Evolutionary conservation across 2,888 invertebrate species (phyloP), one percentile per base, ranked within the genome.

Genomic region (Hymenopus coronatus): DNA sequence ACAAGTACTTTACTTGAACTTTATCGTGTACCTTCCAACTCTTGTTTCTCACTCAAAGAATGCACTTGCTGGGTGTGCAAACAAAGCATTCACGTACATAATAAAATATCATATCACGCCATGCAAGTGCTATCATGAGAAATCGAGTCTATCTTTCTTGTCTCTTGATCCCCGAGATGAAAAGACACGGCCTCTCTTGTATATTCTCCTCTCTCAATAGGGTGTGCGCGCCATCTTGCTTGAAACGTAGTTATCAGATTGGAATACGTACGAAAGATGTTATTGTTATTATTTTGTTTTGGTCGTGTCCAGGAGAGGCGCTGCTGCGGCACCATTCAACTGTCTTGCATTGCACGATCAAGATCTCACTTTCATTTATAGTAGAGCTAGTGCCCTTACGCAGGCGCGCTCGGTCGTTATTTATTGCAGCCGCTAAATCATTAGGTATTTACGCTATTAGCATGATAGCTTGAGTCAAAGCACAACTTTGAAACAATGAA

Each of bases 361-460:
- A 70, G 54, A 70, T 70, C 54, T 70, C 54, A 70, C 54, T 70
- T 70, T 70, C 54, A 70, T 54, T 54, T 70, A 70, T 70, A 70
- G 54, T 70, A 70, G 54, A 70, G 54, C 6, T 70, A 20, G 54
- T 70, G 54, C 25, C 20, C 54, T 70, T 70, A 20, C 54, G 20
- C 54, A 20, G 20, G 54, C 54, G 54, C 54, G 54, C 54, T 70
- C 54, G 54, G 54, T 6, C 54, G 20, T 89, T 83, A 89, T 89
- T 89, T 89, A 89, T 89, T 30, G 83, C 87, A 83, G 20, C 46
- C 89, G 89, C 89, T 89, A 89, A 89, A 89, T 89, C 89, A 89
- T 89, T 89, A 89, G 83, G 83, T 89, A 89, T 89, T 89, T 89
- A 89, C 89, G 87, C 30, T 86, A 87, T 89, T 89, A 89, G 83